Percentiles rank a stretch among this genome's conserved stretches.
Conservation (phyloP, 2,888 invertebrate species). For the Orthosia gothica region DNA sequence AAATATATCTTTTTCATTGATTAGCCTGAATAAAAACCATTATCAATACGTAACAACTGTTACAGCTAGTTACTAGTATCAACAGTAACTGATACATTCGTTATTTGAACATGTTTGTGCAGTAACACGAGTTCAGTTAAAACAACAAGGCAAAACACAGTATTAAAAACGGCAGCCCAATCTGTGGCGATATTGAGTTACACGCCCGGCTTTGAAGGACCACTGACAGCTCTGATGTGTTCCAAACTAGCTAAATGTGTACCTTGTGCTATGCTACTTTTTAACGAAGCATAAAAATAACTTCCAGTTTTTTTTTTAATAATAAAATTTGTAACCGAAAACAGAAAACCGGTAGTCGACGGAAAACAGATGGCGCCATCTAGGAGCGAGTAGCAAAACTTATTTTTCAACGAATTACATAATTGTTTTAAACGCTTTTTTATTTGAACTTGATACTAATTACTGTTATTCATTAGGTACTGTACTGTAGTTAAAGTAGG, state of each 20-base stretch:
- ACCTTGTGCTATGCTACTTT: slow-evolving; percentile 23
- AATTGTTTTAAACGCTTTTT: not conserved
- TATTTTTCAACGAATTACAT: not conserved
- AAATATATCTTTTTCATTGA: no score
- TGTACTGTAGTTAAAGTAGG: not conserved
- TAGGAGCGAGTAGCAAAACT: slow-evolving; percentile 64
- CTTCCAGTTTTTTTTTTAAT: not conserved
- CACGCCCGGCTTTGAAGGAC: slow-evolving; percentile 33
- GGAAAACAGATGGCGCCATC: slow-evolving; percentile 57
- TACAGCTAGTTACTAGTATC: slow-evolving; percentile 42
- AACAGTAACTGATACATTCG: slow-evolving; percentile 58
- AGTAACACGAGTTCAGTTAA: slow-evolving; percentile 62
- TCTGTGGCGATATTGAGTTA: slow-evolving; percentile 68
- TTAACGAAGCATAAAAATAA: slow-evolving; percentile 25
- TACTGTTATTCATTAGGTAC: not conserved
- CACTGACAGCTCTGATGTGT: slow-evolving; percentile 61
- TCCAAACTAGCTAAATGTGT: slow-evolving; percentile 39
- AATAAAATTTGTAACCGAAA: not conserved
- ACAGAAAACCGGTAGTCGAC: no score
- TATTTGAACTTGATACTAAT: not conserved
- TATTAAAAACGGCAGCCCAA: slow-evolving; percentile 70
- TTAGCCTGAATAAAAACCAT: not conserved
- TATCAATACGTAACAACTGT: not conserved
- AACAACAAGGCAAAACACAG: slow-evolving; percentile 72
- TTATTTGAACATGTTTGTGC: slow-evolving; percentile 55